Evolutionary conservation across 2,888 invertebrate genomes (phyloP).

Genomic region (Atethmia centrago): DNA sequence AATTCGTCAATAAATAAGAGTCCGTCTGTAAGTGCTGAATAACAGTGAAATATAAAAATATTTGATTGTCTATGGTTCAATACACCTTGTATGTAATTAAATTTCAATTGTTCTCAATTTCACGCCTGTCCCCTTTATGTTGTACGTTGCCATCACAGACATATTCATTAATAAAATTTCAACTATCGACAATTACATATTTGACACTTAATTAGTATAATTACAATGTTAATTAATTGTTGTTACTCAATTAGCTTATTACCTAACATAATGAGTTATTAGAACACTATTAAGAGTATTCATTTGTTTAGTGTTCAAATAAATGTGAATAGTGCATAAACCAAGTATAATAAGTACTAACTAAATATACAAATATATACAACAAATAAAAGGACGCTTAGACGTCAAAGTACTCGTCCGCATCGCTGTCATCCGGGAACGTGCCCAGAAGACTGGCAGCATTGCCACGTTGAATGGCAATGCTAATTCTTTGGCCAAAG

Average conservation of each 20-base stretch:
- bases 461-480: too few species aligned
- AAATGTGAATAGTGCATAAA: neutral
- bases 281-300: neutral
- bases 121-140: constrained; percentile 1
- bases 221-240: neutral
- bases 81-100: constrained; percentile 2
- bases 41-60: neutral
- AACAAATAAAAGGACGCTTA: too few species aligned
- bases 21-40: neutral
- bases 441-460: too few species aligned
- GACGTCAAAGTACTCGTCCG: too few species aligned
- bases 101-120: constrained; percentile 34
- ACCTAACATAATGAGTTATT: neutral
- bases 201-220: constrained; percentile 8
- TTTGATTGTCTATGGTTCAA: neutral
- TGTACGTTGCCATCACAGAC: neutral
- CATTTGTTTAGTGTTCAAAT: neutral
- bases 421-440: too few species aligned
- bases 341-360: neutral
- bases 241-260: neutral
- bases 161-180: constrained; percentile 1
- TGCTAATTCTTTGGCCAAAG: too few species aligned
- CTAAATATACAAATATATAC: too few species aligned
- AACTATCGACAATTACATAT: constrained; percentile 29
- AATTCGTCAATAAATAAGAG: neutral